A percentile compares a stretch with the other conserved stretches of the same genome.
Evolutionary conservation across 2,888 invertebrate species (phyloP).

Genomic region (Ligdia adustata): DNA sequence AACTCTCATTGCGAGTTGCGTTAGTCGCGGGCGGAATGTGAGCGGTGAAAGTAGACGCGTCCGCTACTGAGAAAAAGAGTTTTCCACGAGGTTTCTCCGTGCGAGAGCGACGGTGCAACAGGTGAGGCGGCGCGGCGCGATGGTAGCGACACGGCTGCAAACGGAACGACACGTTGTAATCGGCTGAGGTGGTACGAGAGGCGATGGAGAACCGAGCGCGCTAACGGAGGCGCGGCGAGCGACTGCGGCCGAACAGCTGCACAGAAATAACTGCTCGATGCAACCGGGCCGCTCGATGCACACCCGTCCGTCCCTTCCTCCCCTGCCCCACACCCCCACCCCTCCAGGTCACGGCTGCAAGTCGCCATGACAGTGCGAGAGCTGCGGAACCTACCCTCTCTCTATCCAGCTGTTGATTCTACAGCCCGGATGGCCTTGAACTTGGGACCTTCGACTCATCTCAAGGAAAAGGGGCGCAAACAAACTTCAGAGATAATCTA

Average conservation of each 20-base stretch:
- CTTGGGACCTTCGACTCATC: conserved; percentile 41
- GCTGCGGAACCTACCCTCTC: conserved; percentile 46
- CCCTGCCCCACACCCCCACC: conserved; percentile 36
- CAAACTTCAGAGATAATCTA: too few relatives aligned
- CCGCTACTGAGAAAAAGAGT: conserved; percentile 77
- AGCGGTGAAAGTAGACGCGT: conserved; percentile 79
- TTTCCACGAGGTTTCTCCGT: conserved; percentile 80
- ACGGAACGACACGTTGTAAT: conserved; percentile 13
- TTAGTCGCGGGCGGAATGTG: conserved; percentile 70
- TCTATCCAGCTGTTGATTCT: conserved; percentile 78
- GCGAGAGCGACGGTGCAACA: conserved; percentile 66
- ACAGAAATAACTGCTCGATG: conserved; percentile 82
- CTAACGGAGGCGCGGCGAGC: conserved; percentile 68
- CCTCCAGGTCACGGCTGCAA: conserved; percentile 78
- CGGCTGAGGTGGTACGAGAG: conserved; percentile 41
- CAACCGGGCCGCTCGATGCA: conserved; percentile 80
- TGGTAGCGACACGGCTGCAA: conserved; percentile 21
- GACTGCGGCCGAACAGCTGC: conserved; percentile 73
- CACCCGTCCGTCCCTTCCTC: conserved; percentile 46
- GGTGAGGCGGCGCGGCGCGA: conserved; percentile 52
- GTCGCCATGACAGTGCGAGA: conserved; percentile 57
- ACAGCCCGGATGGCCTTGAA: conserved; percentile 57
- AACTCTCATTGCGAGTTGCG: conserved; percentile 39
- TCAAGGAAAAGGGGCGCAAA: conserved; percentile 24
- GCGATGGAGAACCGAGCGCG: conserved; percentile 68